These are phyloP conservation scores for Geopemphigus sp. DNA, from an alignment of 1,140 invertebrate genomes.

Conservation along the genomic window DNA sequence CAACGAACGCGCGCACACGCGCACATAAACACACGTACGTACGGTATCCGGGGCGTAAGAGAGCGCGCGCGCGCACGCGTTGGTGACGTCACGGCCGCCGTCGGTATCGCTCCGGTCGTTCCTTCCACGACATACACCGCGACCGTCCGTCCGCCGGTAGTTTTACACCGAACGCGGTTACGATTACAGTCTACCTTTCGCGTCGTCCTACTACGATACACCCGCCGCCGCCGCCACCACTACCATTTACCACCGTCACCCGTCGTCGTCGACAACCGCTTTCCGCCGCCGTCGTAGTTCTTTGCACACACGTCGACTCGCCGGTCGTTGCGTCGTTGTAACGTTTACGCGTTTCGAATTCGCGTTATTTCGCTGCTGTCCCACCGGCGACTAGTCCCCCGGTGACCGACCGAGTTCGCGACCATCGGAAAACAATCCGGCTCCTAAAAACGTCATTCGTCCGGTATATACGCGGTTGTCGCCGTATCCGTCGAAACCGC, in stretches of 20 bases:
- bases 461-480: slow-evolving; percentile 15
- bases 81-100: slow-evolving; percentile 44
- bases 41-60: slow-evolving; percentile 23
- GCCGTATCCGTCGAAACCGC: slow-evolving; percentile 21
- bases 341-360: too few species aligned
- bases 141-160: slow-evolving; percentile 28
- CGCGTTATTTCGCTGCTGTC: too few species aligned
- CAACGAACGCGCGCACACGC: neutral
- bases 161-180: slow-evolving; percentile 43
- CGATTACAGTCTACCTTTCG: neutral
- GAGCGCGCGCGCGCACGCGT: slow-evolving; percentile 22
- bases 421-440: too few species aligned
- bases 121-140: neutral
- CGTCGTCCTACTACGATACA: slow-evolving; percentile 12
- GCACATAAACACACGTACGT: too few species aligned
- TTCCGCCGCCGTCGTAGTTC: neutral
- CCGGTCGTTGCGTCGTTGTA: too few species aligned
- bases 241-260: neutral
- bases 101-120: slow-evolving; percentile 41
- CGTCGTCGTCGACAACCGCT: neutral
- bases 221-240: neutral
- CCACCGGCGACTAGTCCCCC: too few species aligned
- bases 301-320: neutral
- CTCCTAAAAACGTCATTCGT: too few species aligned
- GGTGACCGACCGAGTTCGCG: too few species aligned